Conservation (phyloP, 2,113 vertebrate species). For the Embiotoca jacksoni region DNA sequence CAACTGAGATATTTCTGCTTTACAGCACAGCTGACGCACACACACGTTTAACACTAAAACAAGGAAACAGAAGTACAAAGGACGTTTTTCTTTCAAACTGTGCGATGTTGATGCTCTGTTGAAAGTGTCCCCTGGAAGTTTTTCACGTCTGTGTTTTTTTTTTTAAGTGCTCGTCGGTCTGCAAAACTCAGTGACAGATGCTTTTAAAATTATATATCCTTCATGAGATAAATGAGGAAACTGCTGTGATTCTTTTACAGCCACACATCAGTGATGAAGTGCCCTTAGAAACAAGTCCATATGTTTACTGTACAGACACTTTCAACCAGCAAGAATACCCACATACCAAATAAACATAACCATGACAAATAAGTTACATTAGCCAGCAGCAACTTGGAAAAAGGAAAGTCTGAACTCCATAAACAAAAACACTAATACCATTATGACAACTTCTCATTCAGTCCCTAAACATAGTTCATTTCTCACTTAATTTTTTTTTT, state of each 20-base stretch:
- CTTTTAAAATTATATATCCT: slow-evolving; percentile 25
- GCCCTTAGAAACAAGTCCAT: not conserved
- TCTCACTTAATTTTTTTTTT: slow-evolving; percentile 5
- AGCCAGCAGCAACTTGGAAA: slow-evolving; percentile 64
- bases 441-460: slow-evolving; percentile 24
- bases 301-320: slow-evolving; percentile 23
- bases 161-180: slow-evolving; percentile 1
- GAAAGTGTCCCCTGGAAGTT: slow-evolving; percentile 19
- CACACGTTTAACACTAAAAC: slow-evolving; percentile 48
- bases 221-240: slow-evolving; percentile 40
- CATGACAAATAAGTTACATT: slow-evolving; percentile 36
- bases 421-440: slow-evolving; percentile 45
- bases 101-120: slow-evolving; percentile 56
- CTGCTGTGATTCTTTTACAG: slow-evolving; percentile 12
- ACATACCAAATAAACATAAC: slow-evolving; percentile 21
- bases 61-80: slow-evolving; percentile 27
- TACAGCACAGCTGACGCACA: slow-evolving; percentile 49
- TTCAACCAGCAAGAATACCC: slow-evolving; percentile 33
- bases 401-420: slow-evolving; percentile 35
- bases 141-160: slow-evolving; percentile 1
- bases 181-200: not conserved
- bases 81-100: slow-evolving; percentile 50
- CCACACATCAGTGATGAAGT: slow-evolving; percentile 6
- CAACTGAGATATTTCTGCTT: slow-evolving; percentile 22
- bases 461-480: slow-evolving; percentile 29